These are phyloP conservation scores for Chaetodon trifasciatus DNA, from an alignment of 2,797 vertebrate species.

Conservation along the genomic window DNA sequence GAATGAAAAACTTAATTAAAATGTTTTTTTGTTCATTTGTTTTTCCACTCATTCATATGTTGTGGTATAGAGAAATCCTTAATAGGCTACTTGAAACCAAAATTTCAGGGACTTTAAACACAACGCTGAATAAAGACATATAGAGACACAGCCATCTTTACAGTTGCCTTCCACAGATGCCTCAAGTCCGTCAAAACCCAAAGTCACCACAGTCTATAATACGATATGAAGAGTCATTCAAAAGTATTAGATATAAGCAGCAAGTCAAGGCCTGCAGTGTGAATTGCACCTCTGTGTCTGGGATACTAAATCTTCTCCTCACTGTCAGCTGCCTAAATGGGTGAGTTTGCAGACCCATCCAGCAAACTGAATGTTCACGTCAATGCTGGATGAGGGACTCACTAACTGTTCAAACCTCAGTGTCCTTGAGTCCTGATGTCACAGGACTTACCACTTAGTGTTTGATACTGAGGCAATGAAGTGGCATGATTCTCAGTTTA, in stretches of 20 bases:
- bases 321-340: constrained; percentile 56
- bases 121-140: background rate
- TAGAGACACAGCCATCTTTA: background rate
- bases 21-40: background rate
- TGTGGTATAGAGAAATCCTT: background rate
- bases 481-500: background rate
- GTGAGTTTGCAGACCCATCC: constrained; percentile 40
- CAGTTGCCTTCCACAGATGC: background rate
- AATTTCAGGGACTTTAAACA: background rate
- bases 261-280: constrained; percentile 27
- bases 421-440: constrained; percentile 18
- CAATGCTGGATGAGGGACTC: background rate
- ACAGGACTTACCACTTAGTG: constrained; percentile 5
- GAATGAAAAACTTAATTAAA: background rate
- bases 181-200: constrained; percentile 30
- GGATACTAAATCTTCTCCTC: constrained; percentile 56
- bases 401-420: constrained; percentile 9
- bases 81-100: background rate
- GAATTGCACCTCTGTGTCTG: constrained; percentile 42
- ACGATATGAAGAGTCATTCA: constrained; percentile 42
- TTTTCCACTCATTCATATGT: background rate
- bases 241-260: constrained; percentile 47
- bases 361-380: constrained; percentile 40
- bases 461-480: background rate
- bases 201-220: constrained; percentile 42